Base-by-base conservation (phyloP, 2,113 vertebrate genomes). In the Onychostruthus taczanowskii region DNA sequence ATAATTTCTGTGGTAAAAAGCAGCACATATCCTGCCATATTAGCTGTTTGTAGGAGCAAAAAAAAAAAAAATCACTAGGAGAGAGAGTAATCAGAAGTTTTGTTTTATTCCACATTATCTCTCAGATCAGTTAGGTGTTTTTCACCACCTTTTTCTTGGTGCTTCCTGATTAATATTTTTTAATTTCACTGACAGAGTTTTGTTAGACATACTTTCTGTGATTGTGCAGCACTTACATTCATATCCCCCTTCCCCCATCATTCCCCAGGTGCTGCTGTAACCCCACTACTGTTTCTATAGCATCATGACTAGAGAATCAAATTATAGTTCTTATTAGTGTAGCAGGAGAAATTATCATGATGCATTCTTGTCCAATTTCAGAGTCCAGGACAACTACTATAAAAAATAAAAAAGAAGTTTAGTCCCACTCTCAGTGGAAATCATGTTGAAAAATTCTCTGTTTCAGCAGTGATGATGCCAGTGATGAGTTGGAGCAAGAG, bases 241-340 rank as follows among this genome's bases (percentile, higher is more conserved):
- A 7, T 83, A 17, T 8, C 7, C 15, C 10, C 4, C 12, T 9
- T 16, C 10, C 9, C 7, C 13, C 3, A 14, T 22, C 1, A 27
- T 49, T 26, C 31, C 27, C 22, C 46, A 28, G 23, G 14, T 73
- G n/a, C 67, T 76, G 33, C 67, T 85, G 67, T 70, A 74, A 70
- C 53, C 30, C 37, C 56, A 16, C n/a, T 87, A 3, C 20, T 75
- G 24, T 68, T 95, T 74, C 30, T 85, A 1, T 76, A 76, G 49
- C 17, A 19, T 75, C 44, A 15, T 55, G 52, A 62, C 49, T 66
- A 63, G 49, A 72, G 37, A 96, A 89, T 33, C 21, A 62, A 62
- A 64, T 85, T 2, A 55, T 37, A 64, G 63, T 39, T 87, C 37
- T 83, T 26, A 23, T 49, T 84, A 43, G 49, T 19, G 7, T 20